These are phyloP conservation scores for Graphium colonna DNA, from an alignment of 2,888 invertebrate species.

Conservation along the genomic window DNA sequence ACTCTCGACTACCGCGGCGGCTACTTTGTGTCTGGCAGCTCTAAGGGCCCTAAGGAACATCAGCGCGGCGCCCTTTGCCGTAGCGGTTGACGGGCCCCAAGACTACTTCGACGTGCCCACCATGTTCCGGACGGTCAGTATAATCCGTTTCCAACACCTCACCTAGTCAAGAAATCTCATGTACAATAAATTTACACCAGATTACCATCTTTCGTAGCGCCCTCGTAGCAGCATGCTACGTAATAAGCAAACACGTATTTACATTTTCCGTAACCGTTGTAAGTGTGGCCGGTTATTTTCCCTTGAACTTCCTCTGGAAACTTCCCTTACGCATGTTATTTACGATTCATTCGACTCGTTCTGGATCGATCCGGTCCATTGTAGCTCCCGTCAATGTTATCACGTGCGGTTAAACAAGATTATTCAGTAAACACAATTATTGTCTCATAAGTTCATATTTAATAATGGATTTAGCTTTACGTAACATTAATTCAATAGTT, in stretches of 20 bases:
- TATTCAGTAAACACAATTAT: conserved; percentile 7
- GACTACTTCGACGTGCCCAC: conserved; percentile 92
- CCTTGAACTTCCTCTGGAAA: not conserved
- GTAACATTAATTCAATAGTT: too few species aligned
- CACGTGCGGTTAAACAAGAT: conserved; percentile 5
- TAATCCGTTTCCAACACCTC: conserved; percentile 16
- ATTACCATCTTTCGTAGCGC: conserved; percentile 9
- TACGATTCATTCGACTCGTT: conserved; percentile 3
- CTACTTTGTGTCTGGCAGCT: conserved; percentile 83
- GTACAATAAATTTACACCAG: too few species aligned
- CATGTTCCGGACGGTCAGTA: conserved; percentile 91
- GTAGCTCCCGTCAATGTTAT: conserved; percentile 5
- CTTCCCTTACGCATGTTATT: not conserved
- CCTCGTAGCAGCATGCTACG: conserved; percentile 20
- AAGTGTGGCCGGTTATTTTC: not conserved
- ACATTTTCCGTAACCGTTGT: not conserved
- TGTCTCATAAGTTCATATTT: conserved; percentile 3
- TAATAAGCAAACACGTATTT: not conserved
- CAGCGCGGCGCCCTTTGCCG: conserved; percentile 89
- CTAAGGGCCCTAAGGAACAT: conserved; percentile 88
- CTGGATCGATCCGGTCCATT: conserved; percentile 6
- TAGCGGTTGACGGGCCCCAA: conserved; percentile 86
- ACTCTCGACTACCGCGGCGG: conserved; percentile 82
- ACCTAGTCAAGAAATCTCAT: too few species aligned
- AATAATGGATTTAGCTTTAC: not conserved